Percentiles rank a stretch among this genome's conserved stretches.
phyloP scores from a whole-genome alignment of 2,888 invertebrate species.

The Brachypalpus laphriformis region DNA sequence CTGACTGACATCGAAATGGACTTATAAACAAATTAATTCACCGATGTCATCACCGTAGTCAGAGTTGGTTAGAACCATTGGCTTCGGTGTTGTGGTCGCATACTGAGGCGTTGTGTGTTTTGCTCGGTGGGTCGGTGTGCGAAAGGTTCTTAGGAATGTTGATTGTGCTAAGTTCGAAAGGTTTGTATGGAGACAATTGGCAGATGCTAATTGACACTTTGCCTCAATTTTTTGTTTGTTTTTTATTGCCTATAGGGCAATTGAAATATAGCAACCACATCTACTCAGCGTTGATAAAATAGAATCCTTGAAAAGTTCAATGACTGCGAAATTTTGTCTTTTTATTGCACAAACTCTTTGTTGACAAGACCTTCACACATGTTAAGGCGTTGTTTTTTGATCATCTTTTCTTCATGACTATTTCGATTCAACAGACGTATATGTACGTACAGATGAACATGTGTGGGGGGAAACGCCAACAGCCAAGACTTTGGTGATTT shows the following conservation, averaged over 20 bases:
- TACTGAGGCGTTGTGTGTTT: conserved; percentile 10
- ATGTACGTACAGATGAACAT: no score
- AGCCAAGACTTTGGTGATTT: no score
- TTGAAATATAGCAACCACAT: conserved; percentile 4
- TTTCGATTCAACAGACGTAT: no score
- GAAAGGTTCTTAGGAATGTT: conserved; percentile 64
- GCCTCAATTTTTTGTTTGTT: conserved; percentile 31
- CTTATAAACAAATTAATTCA: conserved; percentile 76
- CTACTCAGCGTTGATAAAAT: background rate
- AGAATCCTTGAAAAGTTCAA: no score
- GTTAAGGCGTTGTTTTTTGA: no score
- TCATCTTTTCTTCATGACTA: no score
- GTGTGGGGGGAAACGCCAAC: no score
- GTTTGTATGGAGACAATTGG: conserved; percentile 67
- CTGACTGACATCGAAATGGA: conserved; percentile 76
- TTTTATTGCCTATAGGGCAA: background rate
- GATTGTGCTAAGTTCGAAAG: conserved; percentile 69
- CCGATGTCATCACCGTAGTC: conserved; percentile 72
- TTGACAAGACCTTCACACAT: no score
- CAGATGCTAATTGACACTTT: conserved; percentile 74
- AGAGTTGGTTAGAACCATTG: conserved; percentile 48
- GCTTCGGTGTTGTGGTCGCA: conserved; percentile 58
- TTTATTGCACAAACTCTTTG: no score
- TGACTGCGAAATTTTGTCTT: no score
- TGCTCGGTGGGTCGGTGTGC: conserved; percentile 17